Percentiles rank a stretch among this genome's conserved stretches.
These are phyloP conservation scores for Balaeniceps rex DNA, from an alignment of 2,113 vertebrate species.

Conservation along the genomic window DNA sequence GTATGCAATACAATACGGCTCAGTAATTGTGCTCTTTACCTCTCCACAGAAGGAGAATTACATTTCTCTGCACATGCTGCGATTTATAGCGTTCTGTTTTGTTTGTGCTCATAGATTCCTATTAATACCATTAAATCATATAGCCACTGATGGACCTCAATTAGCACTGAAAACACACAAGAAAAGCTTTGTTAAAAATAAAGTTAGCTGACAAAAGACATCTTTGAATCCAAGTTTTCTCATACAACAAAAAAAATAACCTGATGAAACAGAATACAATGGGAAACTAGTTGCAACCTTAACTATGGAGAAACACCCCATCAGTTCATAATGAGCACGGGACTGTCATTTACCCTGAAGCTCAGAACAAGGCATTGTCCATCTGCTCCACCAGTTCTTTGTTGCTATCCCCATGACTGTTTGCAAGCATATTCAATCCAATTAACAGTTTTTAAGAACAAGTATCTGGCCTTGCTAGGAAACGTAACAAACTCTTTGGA, in stretches of 20 bases:
- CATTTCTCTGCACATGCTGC: constrained; percentile 27
- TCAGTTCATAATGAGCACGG: constrained; percentile 9
- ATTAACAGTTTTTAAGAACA: constrained; percentile 38
- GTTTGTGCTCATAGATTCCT: constrained; percentile 18
- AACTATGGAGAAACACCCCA: not conserved
- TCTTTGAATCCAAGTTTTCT: not conserved
- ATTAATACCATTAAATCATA: constrained; percentile 60
- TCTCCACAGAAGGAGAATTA: constrained; percentile 17
- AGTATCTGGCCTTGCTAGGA: constrained; percentile 15
- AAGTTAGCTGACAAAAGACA: constrained; percentile 38
- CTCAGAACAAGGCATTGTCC: constrained; percentile 23
- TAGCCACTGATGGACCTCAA: constrained; percentile 39
- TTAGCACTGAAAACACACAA: constrained; percentile 44
- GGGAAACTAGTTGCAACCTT: not conserved
- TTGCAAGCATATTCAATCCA: constrained; percentile 38
- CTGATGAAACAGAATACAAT: constrained; percentile 22
- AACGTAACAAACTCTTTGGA: not conserved
- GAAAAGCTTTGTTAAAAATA: constrained; percentile 42
- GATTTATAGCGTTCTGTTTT: not conserved
- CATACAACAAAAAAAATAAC: constrained; percentile 34
- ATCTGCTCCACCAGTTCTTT: not conserved
- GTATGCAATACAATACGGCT: not conserved
- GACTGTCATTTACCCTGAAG: not conserved
- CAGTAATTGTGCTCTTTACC: constrained; percentile 33
- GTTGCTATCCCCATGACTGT: not conserved